Evolutionary conservation across 2,113 vertebrate species (phyloP).

Genomic region (Otocyon megalotis): DNA sequence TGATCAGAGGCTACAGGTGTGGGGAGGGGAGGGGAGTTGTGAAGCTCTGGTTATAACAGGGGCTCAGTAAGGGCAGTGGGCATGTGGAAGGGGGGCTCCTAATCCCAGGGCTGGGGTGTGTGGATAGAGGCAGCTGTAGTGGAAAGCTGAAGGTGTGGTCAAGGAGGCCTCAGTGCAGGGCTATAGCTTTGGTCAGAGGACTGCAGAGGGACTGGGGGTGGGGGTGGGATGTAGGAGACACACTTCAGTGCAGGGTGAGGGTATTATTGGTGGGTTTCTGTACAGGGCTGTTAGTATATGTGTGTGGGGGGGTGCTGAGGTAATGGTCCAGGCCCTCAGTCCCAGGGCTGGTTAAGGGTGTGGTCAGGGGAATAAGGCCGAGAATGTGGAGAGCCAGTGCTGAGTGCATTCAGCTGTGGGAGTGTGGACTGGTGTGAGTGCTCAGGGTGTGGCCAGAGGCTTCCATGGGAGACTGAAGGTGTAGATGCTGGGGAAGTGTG

Average conservation of each 20-base stretch:
- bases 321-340: background rate
- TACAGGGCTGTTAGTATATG: background rate
- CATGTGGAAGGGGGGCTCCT: background rate
- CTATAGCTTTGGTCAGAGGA: background rate
- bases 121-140: background rate
- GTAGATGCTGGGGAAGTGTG: background rate
- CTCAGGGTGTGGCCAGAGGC: background rate
- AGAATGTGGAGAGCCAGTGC: background rate
- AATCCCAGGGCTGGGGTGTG: background rate
- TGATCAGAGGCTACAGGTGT: background rate
- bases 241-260: background rate
- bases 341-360: background rate
- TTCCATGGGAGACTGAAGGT: background rate
- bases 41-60: background rate
- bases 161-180: background rate
- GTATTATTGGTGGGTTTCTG: background rate
- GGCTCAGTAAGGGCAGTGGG: background rate
- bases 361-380: background rate
- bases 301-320: background rate
- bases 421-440: background rate
- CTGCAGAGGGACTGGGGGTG: background rate
- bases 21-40: background rate
- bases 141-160: slow-evolving; percentile 43
- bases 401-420: background rate
- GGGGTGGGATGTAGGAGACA: background rate